Base-by-base conservation (phyloP, 2,113 vertebrate species). In the Dissostichus mawsoni region DNA sequence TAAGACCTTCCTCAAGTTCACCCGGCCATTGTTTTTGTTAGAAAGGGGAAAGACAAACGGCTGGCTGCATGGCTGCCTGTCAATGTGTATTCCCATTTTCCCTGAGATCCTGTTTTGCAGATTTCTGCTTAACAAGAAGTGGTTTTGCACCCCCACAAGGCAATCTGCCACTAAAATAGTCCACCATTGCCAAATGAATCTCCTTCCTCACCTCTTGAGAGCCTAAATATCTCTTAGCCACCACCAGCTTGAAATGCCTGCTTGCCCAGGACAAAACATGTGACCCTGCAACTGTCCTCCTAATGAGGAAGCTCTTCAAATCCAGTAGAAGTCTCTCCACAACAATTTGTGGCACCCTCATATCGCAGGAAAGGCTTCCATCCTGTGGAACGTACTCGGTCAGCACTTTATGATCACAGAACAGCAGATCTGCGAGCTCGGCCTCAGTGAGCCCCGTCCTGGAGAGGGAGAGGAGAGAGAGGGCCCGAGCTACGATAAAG, bases 351-450 rank as follows among this genome's bases (percentile, higher is more conserved):
- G 92, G 85, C 20, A 95, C 74, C 59, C 87, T 91, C 45, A 89
- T 23, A 0, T 56, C 80, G 33, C 56, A 79, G n/a, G 82, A 71
- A 44, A 56, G 14, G 8, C 12, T 65, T 10, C 80, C 41, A 2
- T 48, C 53, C 2, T 3, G 16, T 45, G 69, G 80, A 4, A 85
- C 25, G 17, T 88, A 87, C 20, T 76, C 64, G 23, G 74, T 64
- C 20, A 94, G 65, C 51, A 90, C 82, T n/a, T 84, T 48, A 52
- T 93, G 63, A 18, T 93, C 89, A 33, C 71, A 80, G 65, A 93
- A 95, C 47, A 96, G 85, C 25, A 96, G 71, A 81, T 96, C 94
- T 0, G 89, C 78, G 2, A 96, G 87, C 76, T 96, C 95, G 2
- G 82, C 78, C 81, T 95, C 92, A 0, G 91, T 90, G 78, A 96